These are phyloP conservation scores for Acleris sparsana DNA, from an alignment of 2,888 invertebrate genomes.

Conservation along the genomic window DNA sequence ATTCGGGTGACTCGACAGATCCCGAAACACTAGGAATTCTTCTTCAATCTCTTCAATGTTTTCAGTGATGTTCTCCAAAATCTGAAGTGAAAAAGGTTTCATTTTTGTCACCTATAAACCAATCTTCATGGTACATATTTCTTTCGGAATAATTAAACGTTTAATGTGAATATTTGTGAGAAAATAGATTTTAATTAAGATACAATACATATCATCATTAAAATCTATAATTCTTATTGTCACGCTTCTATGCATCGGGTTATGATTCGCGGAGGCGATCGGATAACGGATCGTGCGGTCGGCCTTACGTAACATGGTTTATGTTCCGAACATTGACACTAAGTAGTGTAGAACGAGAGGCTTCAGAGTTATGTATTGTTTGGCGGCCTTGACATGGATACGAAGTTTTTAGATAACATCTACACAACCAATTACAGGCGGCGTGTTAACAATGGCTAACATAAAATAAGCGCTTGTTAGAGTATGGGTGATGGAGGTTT, in stretches of 20 bases:
- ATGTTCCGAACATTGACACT: conserved; percentile 49
- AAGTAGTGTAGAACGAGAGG: conserved; percentile 57
- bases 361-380: conserved; percentile 63
- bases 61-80: conserved; percentile 90
- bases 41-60: conserved; percentile 93
- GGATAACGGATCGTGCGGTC: conserved; percentile 32
- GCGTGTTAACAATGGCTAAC: conserved; percentile 64
- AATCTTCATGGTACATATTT: neutral
- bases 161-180: neutral
- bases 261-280: conserved; percentile 25
- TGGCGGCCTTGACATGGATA: conserved; percentile 73
- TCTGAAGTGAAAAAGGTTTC: conserved; percentile 55
- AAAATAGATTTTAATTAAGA: conserved; percentile 2
- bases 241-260: conserved; percentile 20
- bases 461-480: conserved; percentile 50
- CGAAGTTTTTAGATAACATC: conserved; percentile 67
- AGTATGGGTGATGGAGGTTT: conserved; percentile 13
- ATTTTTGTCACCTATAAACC: neutral
- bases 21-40: conserved; percentile 89
- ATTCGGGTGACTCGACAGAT: conserved; percentile 89
- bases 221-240: neutral
- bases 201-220: neutral
- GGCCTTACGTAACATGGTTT: conserved; percentile 35
- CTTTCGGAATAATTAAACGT: neutral
- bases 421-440: conserved; percentile 65